Evolutionary conservation across 2,797 vertebrate genomes (phyloP).

Genomic region (Aphelocoma californica): DNA sequence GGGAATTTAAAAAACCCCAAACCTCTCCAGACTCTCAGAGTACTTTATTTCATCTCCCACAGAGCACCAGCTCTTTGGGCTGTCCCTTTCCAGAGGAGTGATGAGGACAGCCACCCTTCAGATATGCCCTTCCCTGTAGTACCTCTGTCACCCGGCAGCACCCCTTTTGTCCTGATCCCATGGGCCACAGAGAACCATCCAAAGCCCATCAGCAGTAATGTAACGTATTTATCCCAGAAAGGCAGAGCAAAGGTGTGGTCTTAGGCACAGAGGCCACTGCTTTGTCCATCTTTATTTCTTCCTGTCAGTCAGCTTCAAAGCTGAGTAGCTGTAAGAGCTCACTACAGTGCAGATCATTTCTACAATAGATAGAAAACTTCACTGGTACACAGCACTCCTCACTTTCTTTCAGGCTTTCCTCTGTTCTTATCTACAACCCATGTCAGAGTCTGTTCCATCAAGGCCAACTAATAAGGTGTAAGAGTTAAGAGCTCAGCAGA

Average conservation of each 20-base stretch:
- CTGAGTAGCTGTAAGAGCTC: neutral
- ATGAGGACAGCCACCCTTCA: neutral
- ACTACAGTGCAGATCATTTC: neutral
- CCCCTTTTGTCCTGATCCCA: neutral
- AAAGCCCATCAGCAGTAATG: neutral
- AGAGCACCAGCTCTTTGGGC: neutral
- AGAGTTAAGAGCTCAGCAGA: neutral
- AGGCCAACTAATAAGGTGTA: neutral
- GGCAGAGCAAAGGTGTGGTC: neutral
- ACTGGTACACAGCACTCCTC: neutral
- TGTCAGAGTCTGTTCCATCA: neutral
- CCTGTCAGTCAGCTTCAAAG: neutral
- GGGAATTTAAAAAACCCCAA: rapidly evolving
- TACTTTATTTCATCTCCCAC: neutral
- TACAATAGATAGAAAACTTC: neutral
- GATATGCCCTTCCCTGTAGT: neutral
- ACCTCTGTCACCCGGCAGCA: neutral
- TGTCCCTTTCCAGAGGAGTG: neutral
- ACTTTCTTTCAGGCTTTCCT: neutral
- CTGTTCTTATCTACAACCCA: neutral
- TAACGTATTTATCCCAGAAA: neutral
- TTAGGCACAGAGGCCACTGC: neutral
- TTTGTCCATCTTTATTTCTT: neutral
- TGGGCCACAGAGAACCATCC: neutral
- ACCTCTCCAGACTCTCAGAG: neutral